Evolutionary conservation across 1,140 invertebrate species (phyloP), one percentile per base, ranked within the genome.

Genomic region (Atta colombica): DNA sequence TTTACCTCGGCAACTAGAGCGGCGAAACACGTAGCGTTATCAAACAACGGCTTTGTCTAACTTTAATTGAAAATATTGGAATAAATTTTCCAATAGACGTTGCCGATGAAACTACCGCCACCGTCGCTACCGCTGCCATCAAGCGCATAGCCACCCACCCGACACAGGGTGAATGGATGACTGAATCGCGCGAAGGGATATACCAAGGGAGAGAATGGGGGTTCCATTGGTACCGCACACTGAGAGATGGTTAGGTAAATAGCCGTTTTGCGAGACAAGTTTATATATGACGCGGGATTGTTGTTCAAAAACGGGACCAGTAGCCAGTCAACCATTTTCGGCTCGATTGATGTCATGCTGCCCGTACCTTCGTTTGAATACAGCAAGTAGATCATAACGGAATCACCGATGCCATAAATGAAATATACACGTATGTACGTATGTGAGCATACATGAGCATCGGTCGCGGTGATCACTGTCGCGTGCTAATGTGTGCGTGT

Each of bases 21-120:
- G 89, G 85, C 89, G 90, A 91, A 94, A 92, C 90, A 89, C 87
- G 87, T 85, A 87, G 91, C 93, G 94, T 93, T 93, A 93, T 92
- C 89, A 89, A 91, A 88, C 90, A 78, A 53, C 85, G 89, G 89
- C 93, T 94, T 95, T 95, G 95, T 95, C 88, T 89, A 93, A 94
- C 91, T 94, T 95, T 95, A 95, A 95, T 95, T 95, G 94, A 95
- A 95, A 95, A 95, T 95, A 95, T 95, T 94, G 95, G 94, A 95
- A 95, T 95, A 94, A 95, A 95, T 94, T 94, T 94, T 93, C 92
- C 93, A 94, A 94, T 93, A 93, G 92, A 93, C 86, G 87, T 88
- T 87, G 90, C 85, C 90, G 91, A 89, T 91, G 92, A 91, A 93
- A 91, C 92, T 88, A 84, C 88, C 51, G 35, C 63, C 55, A 74